These are phyloP conservation scores for Drosophila simulans DNA, from an alignment of 1,140 invertebrate species.

Conservation along the genomic window DNA sequence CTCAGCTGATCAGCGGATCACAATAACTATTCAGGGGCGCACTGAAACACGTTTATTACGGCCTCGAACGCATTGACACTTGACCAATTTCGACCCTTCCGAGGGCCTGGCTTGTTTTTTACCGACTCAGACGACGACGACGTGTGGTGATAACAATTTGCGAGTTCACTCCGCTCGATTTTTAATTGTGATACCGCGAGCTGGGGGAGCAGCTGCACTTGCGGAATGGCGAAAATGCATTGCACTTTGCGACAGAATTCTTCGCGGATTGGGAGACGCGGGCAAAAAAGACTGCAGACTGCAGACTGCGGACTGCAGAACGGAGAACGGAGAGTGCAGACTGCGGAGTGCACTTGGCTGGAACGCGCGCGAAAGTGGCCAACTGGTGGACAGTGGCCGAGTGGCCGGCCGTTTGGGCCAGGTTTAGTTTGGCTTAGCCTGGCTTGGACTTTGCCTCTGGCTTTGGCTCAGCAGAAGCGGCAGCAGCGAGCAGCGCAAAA, in stretches of 20 bases:
- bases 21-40: conserved; percentile 18
- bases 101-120: neutral
- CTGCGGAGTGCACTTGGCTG: conserved; percentile 49
- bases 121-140: conserved; percentile 1
- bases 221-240: conserved; percentile 78
- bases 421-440: conserved; percentile 62
- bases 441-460: conserved; percentile 13
- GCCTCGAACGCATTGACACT: conserved; percentile 31
- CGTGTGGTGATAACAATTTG: conserved; percentile 61
- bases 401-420: conserved; percentile 50
- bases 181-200: conserved; percentile 66
- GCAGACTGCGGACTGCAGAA: conserved; percentile 21
- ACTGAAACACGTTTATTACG: conserved; percentile 31
- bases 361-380: conserved; percentile 59
- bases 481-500: conserved; percentile 61
- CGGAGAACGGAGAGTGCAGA: neutral
- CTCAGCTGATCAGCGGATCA: conserved; percentile 23
- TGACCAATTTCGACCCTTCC: conserved; percentile 15
- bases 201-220: conserved; percentile 68
- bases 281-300: conserved; percentile 40
- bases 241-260: conserved; percentile 80
- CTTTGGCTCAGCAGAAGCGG: conserved; percentile 20
- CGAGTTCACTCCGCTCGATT: conserved; percentile 59
- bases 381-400: conserved; percentile 52
- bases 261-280: conserved; percentile 44